Conservation (phyloP, 2,888 invertebrate species). For the Cheiracanthium punctorium region DNA sequence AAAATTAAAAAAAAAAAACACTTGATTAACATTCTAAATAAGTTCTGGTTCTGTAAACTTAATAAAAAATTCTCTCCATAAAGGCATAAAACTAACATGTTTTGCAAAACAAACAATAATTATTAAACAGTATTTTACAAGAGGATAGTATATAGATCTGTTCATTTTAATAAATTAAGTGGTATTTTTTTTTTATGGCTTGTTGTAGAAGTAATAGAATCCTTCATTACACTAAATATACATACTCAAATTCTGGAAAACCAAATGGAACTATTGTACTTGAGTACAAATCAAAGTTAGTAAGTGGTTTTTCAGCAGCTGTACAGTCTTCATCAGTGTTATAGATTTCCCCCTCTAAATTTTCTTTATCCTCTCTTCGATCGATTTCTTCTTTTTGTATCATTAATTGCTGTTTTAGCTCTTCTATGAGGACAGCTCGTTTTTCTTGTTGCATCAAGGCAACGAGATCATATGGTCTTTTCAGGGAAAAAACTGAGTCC, state of each 20-base stretch:
- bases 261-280: conserved; percentile 75
- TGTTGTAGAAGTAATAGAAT: no score
- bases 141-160: no score
- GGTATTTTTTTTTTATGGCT: no score
- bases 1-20: no score
- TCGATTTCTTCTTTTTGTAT: conserved; percentile 81
- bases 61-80: no score
- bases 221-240: not conserved
- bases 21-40: no score
- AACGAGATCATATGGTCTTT: conserved; percentile 84
- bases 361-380: conserved; percentile 79
- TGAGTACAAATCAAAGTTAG: conserved; percentile 82
- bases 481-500: conserved; percentile 84
- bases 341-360: conserved; percentile 81
- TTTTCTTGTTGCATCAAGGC: conserved; percentile 86
- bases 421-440: conserved; percentile 80
- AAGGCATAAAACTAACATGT: no score
- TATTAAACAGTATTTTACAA: no score
- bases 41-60: no score
- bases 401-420: conserved; percentile 81
- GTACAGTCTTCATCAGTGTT: conserved; percentile 82
- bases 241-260: conserved; percentile 57
- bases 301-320: conserved; percentile 81
- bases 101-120: no score
- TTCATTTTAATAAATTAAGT: no score